phyloP scores from a whole-genome alignment of 2,113 vertebrate species.

The Bubo bubo region DNA sequence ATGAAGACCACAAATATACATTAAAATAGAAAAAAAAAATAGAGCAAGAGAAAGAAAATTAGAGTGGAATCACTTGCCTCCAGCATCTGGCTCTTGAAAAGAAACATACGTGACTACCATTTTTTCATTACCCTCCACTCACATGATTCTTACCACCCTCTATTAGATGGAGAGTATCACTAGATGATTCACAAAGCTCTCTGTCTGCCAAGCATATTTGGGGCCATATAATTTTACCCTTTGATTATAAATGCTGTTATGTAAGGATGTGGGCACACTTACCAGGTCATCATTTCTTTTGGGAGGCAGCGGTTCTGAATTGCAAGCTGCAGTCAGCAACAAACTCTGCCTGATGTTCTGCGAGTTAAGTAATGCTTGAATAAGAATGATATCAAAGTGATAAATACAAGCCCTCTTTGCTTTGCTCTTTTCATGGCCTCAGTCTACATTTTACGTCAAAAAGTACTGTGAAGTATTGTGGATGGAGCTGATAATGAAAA shows the following conservation, averaged over 20 bases:
- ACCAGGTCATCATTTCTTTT: slow-evolving; percentile 22
- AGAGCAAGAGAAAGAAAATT: slow-evolving; percentile 6
- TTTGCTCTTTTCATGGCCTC: slow-evolving; percentile 26
- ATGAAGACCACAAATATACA: background rate
- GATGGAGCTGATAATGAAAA: slow-evolving; percentile 17
- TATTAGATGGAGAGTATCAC: background rate
- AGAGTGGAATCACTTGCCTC: slow-evolving; percentile 28
- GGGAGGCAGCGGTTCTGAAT: background rate
- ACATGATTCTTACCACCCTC: background rate
- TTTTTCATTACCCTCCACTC: background rate
- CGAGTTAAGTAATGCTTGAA: slow-evolving; percentile 43
- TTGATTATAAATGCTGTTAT: background rate
- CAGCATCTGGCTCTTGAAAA: slow-evolving; percentile 37
- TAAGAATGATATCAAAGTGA: slow-evolving; percentile 2
- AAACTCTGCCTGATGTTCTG: background rate
- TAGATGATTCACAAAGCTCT: background rate
- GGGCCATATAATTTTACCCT: background rate
- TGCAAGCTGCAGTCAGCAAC: slow-evolving; percentile 26
- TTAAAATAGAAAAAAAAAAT: background rate
- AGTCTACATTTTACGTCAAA: slow-evolving; percentile 10
- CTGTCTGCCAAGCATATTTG: background rate
- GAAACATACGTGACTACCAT: background rate
- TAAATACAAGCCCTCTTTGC: slow-evolving; percentile 7
- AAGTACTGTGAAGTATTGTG: slow-evolving; percentile 27
- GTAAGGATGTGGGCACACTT: background rate